phyloP scores from a whole-genome alignment of 2,113 vertebrate genomes.

The Callipepla californica region DNA sequence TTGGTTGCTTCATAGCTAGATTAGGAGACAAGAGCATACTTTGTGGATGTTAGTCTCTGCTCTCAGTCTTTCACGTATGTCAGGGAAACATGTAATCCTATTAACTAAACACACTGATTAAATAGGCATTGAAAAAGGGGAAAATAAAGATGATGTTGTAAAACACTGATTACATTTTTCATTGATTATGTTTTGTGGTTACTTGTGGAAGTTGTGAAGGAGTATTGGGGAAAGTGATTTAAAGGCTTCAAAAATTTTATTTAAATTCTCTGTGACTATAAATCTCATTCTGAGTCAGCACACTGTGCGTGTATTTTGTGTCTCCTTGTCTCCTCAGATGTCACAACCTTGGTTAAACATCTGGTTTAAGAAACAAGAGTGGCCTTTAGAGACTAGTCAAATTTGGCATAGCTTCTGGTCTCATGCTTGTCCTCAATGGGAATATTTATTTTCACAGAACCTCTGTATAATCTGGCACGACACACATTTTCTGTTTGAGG shows the following conservation, averaged over 20 bases:
- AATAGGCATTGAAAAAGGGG: background rate
- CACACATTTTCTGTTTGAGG: constrained; percentile 1
- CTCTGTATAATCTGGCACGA: constrained; percentile 61
- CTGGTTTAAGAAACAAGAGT: constrained; percentile 54
- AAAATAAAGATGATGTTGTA: background rate
- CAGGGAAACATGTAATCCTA: background rate
- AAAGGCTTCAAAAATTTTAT: background rate
- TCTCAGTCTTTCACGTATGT: background rate
- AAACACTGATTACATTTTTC: background rate
- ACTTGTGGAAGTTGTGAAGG: background rate
- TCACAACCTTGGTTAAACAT: constrained; percentile 56
- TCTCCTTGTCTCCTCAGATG: constrained; percentile 44
- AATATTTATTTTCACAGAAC: constrained; percentile 73
- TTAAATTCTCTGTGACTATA: background rate
- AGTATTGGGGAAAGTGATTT: background rate
- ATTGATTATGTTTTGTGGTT: background rate
- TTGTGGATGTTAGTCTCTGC: background rate
- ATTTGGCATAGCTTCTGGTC: constrained; percentile 66
- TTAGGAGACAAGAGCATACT: background rate
- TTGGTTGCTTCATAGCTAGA: background rate
- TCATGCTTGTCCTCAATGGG: constrained; percentile 71
- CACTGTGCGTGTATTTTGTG: background rate
- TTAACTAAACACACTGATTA: background rate
- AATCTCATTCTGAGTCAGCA: background rate
- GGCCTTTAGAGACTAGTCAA: constrained; percentile 45